Base-by-base conservation (phyloP, 1,140 invertebrate genomes). In the Hylyphantes graminicola region DNA sequence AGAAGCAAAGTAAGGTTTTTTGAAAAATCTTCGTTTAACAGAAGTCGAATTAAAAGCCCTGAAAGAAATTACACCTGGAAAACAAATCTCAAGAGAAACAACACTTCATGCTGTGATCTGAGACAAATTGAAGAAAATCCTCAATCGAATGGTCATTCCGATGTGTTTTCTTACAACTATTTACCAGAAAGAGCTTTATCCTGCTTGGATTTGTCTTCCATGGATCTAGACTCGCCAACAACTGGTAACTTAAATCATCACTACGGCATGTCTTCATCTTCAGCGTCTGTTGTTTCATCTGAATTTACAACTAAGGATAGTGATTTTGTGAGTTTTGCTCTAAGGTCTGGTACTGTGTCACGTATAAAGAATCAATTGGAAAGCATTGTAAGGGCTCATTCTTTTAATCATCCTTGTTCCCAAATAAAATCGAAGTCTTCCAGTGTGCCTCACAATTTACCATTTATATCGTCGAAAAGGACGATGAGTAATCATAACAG, bases 171-270 rank as follows among this genome's bases (percentile, higher is more conserved):
- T 0, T 86, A 86, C 10, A 76, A 85, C 78, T 89, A 88, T 68
- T 64, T 88, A 48, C 88, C 88, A 17, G 88, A 88, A 74, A 79
- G 87, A 86, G 88, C 87, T 6, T 86, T 88, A 21, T 89, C 88
- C 3, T 88, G 87, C 12, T 77, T 88, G 7, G 88, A 88, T 85
- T 75, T 89, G 54, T 72, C 68, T 13, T 70, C 73, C 55, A 72
- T 51, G 48, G 65, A 68, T 11, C 7, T 54, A 17, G 55, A 72
- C 65, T 51, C 55, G 17, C n/a, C 13, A 7, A 21, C 48, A 11
- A 48, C 57, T 0, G 65, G 59, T 7, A 17, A 57, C 0, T 17
- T 67, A 21, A 67, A 35, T 19, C 7, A 73, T 21, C 53, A 17
- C 15, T 73, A 12, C 13, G 76, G 53, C 11, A 72, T 55, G 21